Evolutionary conservation across 1,140 invertebrate species (phyloP), one percentile per base, ranked within the genome.

Genomic region (Monochamus saltuarius): DNA sequence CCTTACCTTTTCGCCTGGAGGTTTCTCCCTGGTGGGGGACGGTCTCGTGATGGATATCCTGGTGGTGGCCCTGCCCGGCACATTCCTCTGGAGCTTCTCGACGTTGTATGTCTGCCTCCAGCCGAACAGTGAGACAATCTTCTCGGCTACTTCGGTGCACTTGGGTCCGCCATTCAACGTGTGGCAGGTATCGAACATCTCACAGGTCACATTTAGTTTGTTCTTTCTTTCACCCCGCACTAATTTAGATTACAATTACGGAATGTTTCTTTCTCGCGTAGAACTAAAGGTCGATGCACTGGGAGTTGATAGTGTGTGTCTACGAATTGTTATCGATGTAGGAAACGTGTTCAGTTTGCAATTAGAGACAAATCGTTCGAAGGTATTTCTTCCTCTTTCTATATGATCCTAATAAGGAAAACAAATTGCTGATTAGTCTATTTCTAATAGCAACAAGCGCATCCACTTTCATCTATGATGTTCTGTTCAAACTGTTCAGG

Each of bases 101-200:
- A 90, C 87, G 49, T 87, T 85, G 73, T 90, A 90, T 36, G 86
- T 89, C 70, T 89, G 87, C 61, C 87, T 79, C 86, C 87, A 89
- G 38, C 86, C 85, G 65, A 89, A 89, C 42, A 89, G 74, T 51
- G 87, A 81, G 65, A 86, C 84, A 59, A 90, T 66, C 75, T 89
- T 89, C 69, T 87, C 86, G 7, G 87, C 86, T 61, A 89, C 82
- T 62, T 83, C 83, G 43, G 81, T 77, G 71, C 84, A 84, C 65
- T 80, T 80, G 16, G 76, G 73, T 70, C 77, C 75, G 68, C 76
- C 61, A 46, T 65, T 69, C 46, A 70, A 64, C 2, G 69, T 66
- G 40, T 75, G 72, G 56, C 75, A 77, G 50, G 60, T 72, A 62
- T 77, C 75, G 69, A 77, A 77, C 75, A 77, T 77, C 61, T 72